phyloP scores from a whole-genome alignment of 2,797 vertebrate genomes.

The Coracias cyanogaster region DNA sequence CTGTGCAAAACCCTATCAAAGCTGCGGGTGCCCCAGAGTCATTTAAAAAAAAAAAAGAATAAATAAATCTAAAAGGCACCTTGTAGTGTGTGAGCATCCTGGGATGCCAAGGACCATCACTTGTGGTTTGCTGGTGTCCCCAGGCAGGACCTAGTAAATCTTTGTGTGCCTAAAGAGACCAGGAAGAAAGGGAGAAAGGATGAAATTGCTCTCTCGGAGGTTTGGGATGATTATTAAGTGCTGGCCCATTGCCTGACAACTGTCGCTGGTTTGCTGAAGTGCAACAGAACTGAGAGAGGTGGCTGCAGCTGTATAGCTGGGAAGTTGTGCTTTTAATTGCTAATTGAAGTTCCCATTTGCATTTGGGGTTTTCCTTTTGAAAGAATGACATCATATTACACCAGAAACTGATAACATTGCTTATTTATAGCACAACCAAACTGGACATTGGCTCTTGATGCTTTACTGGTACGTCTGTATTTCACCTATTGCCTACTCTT shows the following conservation, averaged over 20 bases:
- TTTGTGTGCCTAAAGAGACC: background rate
- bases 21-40: background rate
- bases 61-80: background rate
- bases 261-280: background rate
- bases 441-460: background rate
- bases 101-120: background rate
- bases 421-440: background rate
- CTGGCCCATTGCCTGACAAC: constrained; percentile 4
- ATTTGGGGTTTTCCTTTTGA: constrained; percentile 22
- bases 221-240: background rate
- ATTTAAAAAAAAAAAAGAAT: background rate
- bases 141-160: background rate
- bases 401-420: background rate
- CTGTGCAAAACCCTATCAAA: constrained; percentile 39
- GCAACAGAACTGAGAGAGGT: constrained; percentile 6
- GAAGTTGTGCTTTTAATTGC: constrained; percentile 32
- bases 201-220: background rate
- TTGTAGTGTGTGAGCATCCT: background rate
- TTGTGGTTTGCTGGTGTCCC: background rate
- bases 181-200: background rate
- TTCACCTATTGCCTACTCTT: background rate
- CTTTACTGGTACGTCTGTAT: constrained; percentile 11
- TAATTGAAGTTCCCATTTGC: constrained; percentile 31
- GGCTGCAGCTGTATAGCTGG: background rate
- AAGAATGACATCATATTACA: background rate